These are phyloP conservation scores for Geotrypetes seraphini DNA, from an alignment of 2,797 vertebrate species.

Conservation along the genomic window DNA sequence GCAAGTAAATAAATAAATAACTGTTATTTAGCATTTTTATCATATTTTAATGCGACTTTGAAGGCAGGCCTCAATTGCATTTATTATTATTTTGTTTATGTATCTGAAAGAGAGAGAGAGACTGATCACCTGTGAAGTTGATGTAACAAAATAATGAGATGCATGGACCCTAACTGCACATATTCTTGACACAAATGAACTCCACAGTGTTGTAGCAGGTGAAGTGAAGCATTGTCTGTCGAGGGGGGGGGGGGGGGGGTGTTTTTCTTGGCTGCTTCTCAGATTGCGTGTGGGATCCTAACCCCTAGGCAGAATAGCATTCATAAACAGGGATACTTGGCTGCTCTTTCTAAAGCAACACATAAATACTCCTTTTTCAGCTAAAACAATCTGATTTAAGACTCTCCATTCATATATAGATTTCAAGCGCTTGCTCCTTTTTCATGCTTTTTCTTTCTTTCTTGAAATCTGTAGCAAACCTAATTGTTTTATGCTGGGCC, in stretches of 20 bases:
- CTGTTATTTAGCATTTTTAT: conserved; percentile 57
- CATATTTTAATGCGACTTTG: conserved; percentile 39
- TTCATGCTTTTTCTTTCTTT: no score
- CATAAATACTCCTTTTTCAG: conserved; percentile 88
- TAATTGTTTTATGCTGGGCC: conserved; percentile 51
- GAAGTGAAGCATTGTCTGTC: conserved; percentile 97
- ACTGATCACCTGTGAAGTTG: conserved; percentile 78
- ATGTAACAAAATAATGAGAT: conserved; percentile 85
- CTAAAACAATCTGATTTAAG: conserved; percentile 89
- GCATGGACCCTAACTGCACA: conserved; percentile 93
- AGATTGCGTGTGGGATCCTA: conserved; percentile 97
- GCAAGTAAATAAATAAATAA: no score
- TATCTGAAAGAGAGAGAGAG: conserved; percentile 62
- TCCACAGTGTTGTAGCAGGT: conserved; percentile 90
- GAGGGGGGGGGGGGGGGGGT: no score
- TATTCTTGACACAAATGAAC: conserved; percentile 96
- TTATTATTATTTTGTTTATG: conserved; percentile 63
- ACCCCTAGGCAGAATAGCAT: conserved; percentile 92
- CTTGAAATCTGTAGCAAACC: conserved; percentile 53
- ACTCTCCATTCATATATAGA: conserved; percentile 80
- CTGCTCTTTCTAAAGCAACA: conserved; percentile 77
- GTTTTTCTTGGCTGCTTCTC: conserved; percentile 98
- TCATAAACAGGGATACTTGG: conserved; percentile 83
- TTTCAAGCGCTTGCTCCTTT: conserved; percentile 61
- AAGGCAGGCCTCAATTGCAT: no score